Evolutionary conservation across 2,113 vertebrate genomes (phyloP).

Genomic region (Apodemus speciosus): DNA sequence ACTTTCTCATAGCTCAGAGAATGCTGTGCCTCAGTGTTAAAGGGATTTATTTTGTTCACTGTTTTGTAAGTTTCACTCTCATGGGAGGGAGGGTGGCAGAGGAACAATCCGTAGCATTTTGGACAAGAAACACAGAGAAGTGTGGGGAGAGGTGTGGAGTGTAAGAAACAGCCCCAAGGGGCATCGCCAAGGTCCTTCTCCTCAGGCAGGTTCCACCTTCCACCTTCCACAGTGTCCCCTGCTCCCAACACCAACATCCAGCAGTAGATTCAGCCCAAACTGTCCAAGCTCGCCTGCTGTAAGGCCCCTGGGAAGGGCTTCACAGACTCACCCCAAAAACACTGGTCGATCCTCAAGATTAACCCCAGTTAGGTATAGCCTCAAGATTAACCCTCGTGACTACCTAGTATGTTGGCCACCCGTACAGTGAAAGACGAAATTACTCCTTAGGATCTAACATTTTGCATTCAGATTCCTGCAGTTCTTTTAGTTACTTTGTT

Average conservation of each 20-base stretch:
- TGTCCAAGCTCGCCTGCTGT: neutral
- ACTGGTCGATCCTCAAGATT: neutral
- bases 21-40: neutral
- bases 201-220: too few species aligned
- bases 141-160: neutral
- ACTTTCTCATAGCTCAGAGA: neutral
- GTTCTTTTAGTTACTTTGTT: slow-evolving; percentile 39
- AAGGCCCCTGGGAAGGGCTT: too few species aligned
- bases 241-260: neutral
- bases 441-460: neutral
- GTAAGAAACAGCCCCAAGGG: too few species aligned
- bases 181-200: neutral
- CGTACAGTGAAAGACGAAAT: neutral
- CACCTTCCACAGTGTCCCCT: neutral
- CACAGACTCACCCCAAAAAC: neutral
- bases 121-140: neutral
- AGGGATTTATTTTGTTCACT: neutral
- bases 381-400: neutral
- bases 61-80: neutral
- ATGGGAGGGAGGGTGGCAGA: neutral
- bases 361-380: neutral
- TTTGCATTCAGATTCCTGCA: neutral
- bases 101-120: neutral
- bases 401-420: neutral
- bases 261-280: neutral